A percentile compares a stretch with the other conserved stretches of the same genome.
These are phyloP conservation scores for Lateolabrax maculatus DNA, from an alignment of 2,797 vertebrate genomes.

Conservation along the genomic window DNA sequence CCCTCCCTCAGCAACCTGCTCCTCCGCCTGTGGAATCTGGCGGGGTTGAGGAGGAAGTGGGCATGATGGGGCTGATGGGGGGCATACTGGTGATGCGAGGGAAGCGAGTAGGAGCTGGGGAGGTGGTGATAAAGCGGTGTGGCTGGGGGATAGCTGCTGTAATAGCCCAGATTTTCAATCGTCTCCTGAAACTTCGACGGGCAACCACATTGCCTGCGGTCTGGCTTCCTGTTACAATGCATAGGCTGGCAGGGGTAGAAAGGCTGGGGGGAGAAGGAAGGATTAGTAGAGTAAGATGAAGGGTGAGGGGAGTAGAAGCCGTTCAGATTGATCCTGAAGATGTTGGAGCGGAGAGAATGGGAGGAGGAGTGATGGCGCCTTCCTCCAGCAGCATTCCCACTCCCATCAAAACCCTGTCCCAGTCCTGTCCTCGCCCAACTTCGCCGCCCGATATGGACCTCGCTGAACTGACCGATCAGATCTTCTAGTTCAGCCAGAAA, in stretches of 20 bases:
- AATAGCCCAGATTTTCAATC: constrained; percentile 94
- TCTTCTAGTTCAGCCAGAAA: constrained; percentile 95
- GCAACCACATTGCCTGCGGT: constrained; percentile 88
- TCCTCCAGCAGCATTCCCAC: constrained; percentile 66
- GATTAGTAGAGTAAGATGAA: constrained; percentile 74
- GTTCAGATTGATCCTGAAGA: constrained; percentile 97
- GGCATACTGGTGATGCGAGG: constrained; percentile 86
- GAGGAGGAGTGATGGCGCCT: constrained; percentile 79
- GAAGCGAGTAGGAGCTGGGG: constrained; percentile 89
- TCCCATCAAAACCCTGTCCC: constrained; percentile 70
- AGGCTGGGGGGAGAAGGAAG: constrained; percentile 86
- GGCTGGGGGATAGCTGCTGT: constrained; percentile 91
- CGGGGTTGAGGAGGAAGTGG: constrained; percentile 94
- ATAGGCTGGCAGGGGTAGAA: constrained; percentile 93
- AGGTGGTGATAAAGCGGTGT: constrained; percentile 91
- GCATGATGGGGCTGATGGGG: constrained; percentile 92
- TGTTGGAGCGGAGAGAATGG: constrained; percentile 93
- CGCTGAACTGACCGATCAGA: constrained; percentile 90
- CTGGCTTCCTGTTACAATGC: constrained; percentile 94
- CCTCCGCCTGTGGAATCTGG: constrained; percentile 96
- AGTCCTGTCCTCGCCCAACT: constrained; percentile 76
- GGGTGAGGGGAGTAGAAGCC: constrained; percentile 96
- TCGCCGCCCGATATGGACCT: constrained; percentile 93
- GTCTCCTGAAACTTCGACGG: constrained; percentile 84
- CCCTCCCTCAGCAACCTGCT: constrained; percentile 92